Base-by-base conservation (phyloP, 2,797 vertebrate genomes). In the Orestias chungarensis region DNA sequence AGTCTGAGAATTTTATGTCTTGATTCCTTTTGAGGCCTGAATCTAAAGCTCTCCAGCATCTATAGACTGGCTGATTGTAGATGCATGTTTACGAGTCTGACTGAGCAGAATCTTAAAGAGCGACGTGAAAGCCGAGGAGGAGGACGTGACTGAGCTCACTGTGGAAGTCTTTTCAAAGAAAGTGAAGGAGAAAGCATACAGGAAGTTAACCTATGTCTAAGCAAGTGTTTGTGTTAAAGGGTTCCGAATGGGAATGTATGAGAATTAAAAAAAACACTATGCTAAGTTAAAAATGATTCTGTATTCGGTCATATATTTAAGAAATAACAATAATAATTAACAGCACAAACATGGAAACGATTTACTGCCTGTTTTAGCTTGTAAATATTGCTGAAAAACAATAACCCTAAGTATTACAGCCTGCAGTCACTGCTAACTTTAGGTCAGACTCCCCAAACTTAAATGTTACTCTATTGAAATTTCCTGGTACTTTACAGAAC, bases 171-270 rank as follows among this genome's bases (percentile, higher is more conserved):
- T 69, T 62, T 66, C 23, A 54, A 25, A 74, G 93, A 84, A 93
- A 88, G 91, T 91, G 92, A 77, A 54, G 38, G 78, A 83, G 93
- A 91, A 92, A 76, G 94, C 59, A 64, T 80, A 70, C 5, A 7
- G 92, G 83, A 94, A 91, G 93, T 93, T 88, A 86, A 82, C 66
- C 73, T 46, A 76, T 79, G 87, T 86, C 71, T 67, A 76, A 85
- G 89, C 72, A 92, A 82, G 91, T 92, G 89, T 88, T 86, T 54
- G 64, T 79, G 86, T 79, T 89, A 86, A 89, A 86, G 42, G 86
- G 64, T 82, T 54, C 81, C 74, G 82, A 74, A 79, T 25, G 23
- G 25, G 23, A 38, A 62, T 42, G 6, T 25, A 15, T 25, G 12
- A 62, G 12, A 62, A 62, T 62, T 25, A 66, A 70, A 66, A 62